Base-by-base conservation (phyloP, 2,797 vertebrate species). In the Rhynchonycteris naso region DNA sequence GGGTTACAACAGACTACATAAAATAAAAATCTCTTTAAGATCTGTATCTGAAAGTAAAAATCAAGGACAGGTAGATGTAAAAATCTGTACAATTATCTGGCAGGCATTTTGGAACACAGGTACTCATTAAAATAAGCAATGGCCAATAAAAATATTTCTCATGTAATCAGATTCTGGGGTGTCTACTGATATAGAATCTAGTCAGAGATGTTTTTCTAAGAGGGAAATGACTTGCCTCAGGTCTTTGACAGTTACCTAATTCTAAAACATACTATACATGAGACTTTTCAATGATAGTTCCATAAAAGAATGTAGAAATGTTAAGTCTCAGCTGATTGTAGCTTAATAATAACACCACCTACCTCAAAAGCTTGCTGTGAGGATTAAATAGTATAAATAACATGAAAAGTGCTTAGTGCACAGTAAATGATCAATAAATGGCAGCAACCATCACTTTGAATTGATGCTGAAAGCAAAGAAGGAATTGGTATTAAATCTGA, bases 401-500 rank as follows among this genome's bases (percentile, higher is more conserved):
- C 75, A 58, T 59, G 30, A 16, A 61, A 72, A 76, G 56, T 47
- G 35, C 66, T 35, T 54, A 54, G 24, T n/a, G 80, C 66, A 61
- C 15, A 33, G 9, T 56, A 83, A 94, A 87, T 3, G 4, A 75
- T 63, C 79, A 89, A 10, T 89, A 82, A 78, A 59, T n/a, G 63
- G 90, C 4, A 72, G 80, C n/a, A 79, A 89, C 24, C 26, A 33
- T 47, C 47, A 69, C 85, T 47, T 0, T 58, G 72, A 68, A 95
- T 13, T 76, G 61, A 43, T 47, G 58, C 38, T 71, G 50, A 82
- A 75, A 96, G 78, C 94, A 87, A 63, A 69, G 38, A 71, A 87
- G n/a, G 54, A 93, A 93, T 12, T 75, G 56, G 50, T 19, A 43
- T 10, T 66, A 93, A 82, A 84, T 33, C 35, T 16, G 19, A 43